These are phyloP conservation scores for Rhinichthys osculus DNA, from an alignment of 2,797 vertebrate species.

Conservation along the genomic window DNA sequence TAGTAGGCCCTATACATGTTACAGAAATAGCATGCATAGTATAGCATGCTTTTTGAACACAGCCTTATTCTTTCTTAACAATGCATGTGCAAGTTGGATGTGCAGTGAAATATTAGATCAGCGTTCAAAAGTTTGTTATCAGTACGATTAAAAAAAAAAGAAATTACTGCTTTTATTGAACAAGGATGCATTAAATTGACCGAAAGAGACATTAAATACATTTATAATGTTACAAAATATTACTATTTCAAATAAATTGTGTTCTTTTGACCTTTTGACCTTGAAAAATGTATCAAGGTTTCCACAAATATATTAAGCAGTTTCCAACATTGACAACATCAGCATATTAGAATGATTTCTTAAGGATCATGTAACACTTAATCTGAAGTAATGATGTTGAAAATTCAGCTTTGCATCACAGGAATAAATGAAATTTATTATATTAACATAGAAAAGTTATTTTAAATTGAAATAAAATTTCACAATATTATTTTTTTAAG, in stretches of 20 bases:
- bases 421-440: not conserved
- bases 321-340: not conserved
- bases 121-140: not conserved
- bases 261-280: not conserved
- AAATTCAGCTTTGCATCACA: not conserved
- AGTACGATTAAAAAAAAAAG: not conserved
- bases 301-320: not conserved
- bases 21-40: not conserved
- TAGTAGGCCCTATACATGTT: not conserved
- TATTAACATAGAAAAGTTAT: not conserved
- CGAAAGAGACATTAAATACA: not conserved
- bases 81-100: not conserved
- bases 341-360: not conserved
- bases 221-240: not conserved
- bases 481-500: not conserved
- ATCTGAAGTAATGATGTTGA: not conserved
- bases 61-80: not conserved
- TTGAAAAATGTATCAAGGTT: not conserved
- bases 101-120: not conserved
- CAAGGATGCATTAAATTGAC: not conserved
- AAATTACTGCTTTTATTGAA: not conserved
- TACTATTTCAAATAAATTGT: not conserved
- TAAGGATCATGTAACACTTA: not conserved
- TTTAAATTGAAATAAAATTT: not conserved
- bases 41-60: not conserved